A percentile compares a stretch with the other conserved stretches of the same genome.
Evolutionary conservation across 2,888 invertebrate genomes (phyloP).

Genomic region (Neocrepidodera transversa): DNA sequence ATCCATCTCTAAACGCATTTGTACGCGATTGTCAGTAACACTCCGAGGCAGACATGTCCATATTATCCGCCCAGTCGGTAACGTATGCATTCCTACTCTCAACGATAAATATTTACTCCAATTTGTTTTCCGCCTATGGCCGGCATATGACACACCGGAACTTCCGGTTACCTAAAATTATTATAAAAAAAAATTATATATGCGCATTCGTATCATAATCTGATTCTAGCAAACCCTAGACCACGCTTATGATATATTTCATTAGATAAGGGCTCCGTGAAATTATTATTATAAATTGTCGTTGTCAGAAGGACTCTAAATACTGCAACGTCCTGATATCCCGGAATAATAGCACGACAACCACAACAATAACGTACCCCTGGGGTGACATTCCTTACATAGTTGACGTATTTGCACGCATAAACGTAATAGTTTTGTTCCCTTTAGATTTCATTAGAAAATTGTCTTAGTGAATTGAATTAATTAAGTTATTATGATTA

Average conservation of each 20-base stretch:
- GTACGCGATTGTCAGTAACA: conserved; percentile 53
- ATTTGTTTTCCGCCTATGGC: conserved; percentile 38
- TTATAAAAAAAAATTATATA: too few species aligned
- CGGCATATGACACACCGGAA: background rate
- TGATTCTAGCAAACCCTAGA: too few species aligned
- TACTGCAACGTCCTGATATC: conserved; percentile 9
- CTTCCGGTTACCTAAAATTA: too few species aligned
- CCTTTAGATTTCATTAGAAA: too few species aligned
- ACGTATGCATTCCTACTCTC: conserved; percentile 38
- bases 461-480: too few species aligned
- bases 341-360: conserved; percentile 24
- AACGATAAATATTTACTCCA: conserved; percentile 45
- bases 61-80: conserved; percentile 38
- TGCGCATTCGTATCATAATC: too few species aligned
- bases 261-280: background rate
- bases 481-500: too few species aligned
- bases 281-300: background rate
- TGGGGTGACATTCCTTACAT: conserved; percentile 26
- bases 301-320: background rate
- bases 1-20: conserved; percentile 56
- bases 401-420: conserved; percentile 26
- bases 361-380: conserved; percentile 24
- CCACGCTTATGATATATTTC: background rate
- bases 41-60: conserved; percentile 41
- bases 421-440: too few species aligned